phyloP scores from a whole-genome alignment of 2,113 vertebrate genomes.

The Sorex araneus region DNA sequence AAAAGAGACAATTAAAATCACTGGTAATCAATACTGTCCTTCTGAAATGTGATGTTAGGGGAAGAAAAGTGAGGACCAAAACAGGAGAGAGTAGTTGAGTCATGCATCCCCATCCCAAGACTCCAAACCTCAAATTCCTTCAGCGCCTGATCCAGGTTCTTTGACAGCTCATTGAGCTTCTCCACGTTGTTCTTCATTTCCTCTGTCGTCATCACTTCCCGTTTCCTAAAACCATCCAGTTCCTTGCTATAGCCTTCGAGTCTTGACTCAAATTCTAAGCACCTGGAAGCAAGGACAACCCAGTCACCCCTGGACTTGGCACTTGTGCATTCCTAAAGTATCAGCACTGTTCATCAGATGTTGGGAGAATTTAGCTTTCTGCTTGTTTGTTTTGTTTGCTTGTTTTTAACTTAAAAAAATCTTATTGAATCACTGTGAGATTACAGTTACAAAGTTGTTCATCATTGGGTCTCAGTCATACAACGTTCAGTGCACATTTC shows the following conservation, averaged over 20 bases:
- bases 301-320: not conserved
- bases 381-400: too few relatives aligned
- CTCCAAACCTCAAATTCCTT: conserved; percentile 91
- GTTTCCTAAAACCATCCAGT: conserved; percentile 91
- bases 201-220: conserved; percentile 88
- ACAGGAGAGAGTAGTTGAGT: not conserved
- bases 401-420: too few relatives aligned
- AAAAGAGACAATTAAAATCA: conserved; percentile 27
- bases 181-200: conserved; percentile 93
- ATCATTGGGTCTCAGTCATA: too few relatives aligned
- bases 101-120: not conserved
- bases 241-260: conserved; percentile 89
- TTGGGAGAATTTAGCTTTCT: not conserved
- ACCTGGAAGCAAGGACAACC: conserved; percentile 86
- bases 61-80: not conserved
- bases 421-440: too few relatives aligned
- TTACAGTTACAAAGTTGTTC: too few relatives aligned
- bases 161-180: conserved; percentile 89
- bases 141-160: conserved; percentile 89
- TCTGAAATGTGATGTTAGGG: not conserved
- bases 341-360: not conserved
- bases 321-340: conserved; percentile 1
- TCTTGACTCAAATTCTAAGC: conserved; percentile 87
- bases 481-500: too few relatives aligned
- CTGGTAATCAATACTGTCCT: not conserved